Conservation (phyloP, 1,140 invertebrate genomes). For the Anthonomus grandis region DNA sequence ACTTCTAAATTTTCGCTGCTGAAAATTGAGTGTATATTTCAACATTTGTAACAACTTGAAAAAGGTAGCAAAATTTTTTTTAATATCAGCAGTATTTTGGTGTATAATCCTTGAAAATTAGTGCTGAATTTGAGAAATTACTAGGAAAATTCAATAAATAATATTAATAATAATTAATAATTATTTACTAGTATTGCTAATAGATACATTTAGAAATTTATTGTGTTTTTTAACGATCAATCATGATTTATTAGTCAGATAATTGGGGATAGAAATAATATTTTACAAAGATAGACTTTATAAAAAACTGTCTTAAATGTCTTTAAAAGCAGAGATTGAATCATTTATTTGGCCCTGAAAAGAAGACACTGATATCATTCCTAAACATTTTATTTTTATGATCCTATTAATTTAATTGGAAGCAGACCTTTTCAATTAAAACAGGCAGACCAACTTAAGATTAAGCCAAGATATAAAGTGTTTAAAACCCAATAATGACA, state of each 20-base stretch:
- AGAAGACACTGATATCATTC: neutral
- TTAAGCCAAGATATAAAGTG: neutral
- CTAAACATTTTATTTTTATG: neutral
- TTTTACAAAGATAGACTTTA: no score
- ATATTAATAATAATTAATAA: no score
- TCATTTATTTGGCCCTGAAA: neutral
- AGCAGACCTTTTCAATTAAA: neutral
- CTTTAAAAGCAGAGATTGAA: neutral
- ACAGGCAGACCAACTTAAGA: neutral
- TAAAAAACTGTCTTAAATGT: neutral
- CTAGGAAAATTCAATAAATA: no score
- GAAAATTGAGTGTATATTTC: no score
- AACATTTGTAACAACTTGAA: no score
- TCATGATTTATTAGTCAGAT: neutral
- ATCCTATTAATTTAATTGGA: neutral
- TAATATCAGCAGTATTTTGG: no score
- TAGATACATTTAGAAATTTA: constrained; percentile 3
- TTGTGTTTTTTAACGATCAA: constrained; percentile 1
- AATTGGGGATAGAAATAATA: neutral
- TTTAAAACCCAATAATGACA: neutral
- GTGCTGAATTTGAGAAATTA: no score
- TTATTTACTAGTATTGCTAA: no score
- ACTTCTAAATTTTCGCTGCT: no score
- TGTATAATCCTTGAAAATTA: no score
- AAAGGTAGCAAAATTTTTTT: no score